Evolutionary conservation across 2,888 invertebrate species (phyloP), one percentile per base, ranked within the genome.

Genomic region (Dicycla oo): DNA sequence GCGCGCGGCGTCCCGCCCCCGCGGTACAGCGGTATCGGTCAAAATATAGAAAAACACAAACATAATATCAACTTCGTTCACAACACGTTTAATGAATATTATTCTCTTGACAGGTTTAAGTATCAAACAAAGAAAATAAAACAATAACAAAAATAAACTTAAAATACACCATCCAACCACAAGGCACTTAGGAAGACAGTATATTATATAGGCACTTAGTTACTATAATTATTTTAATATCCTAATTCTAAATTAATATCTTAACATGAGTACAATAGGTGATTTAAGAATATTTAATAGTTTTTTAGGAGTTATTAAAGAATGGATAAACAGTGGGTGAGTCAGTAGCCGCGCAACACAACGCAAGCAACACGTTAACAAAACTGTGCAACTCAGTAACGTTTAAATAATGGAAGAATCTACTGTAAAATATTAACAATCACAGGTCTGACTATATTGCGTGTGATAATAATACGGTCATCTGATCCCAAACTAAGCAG

Each of bases 151-250:
- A 61, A 69, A 61, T 34, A 57, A 54, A 45, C 43, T 75, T 43
- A 54, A 54, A 72, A 13, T 63, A 49, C 20, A 78, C 53, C 60
- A 51, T 65, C 45, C 26, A 65, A 62, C 58, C 40, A 15, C 66
- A 83, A 83, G 83, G 86, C 85, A 86, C 82, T 65, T 75, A 69
- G 78, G 80, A 86, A 84, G 80, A 86, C 80, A 69, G 26, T 71
- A 67, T 6, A 45, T 53, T 60, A 53, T 51, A 45, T 78, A 76
- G 83, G 80, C 81, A 78, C 75, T 51, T 40, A 72, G 20, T 64
- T 69, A 34, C 23, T 69, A 61, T 7, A 34, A 47, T 20, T 56
- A 58, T 18, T 15, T 23, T 11, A 30, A 47, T 61, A 60, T 62
- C 77, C 11, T 74, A 74, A 23, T 60, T 10, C 23, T 26, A 65